Base-by-base conservation (phyloP, 1,140 invertebrate species). In the Galleria mellonella region DNA sequence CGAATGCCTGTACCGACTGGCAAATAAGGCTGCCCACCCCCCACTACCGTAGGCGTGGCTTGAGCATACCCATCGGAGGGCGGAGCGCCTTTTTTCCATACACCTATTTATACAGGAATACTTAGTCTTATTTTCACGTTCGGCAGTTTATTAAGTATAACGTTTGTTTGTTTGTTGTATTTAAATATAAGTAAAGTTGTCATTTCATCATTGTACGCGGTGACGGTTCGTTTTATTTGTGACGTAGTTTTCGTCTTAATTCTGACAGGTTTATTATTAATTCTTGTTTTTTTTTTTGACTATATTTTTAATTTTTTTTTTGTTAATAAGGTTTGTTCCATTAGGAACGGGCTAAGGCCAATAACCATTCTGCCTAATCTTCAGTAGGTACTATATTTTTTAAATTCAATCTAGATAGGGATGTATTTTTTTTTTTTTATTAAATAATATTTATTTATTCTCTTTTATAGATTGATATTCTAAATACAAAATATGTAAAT, bases 81-180 rank as follows among this genome's bases (percentile, higher is more conserved):
- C 62, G 70, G 62, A 32, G 57, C 51, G n/a, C 4, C 13, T 36
- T 64, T 70, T 71, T 74, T 60, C 58, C 48, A 49, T 55, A 60
- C 51, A 35, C 66, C 68, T 72, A 72, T 66, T 23, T 23, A 23
- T 23, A 23, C 17, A 23, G 17, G 6, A 23, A 23, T 69, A 67
- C 59, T 17, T 37, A 37, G 35, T 37, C 17, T 66, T 67, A 67
- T 65, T 77, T 62, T 73, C 65, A 23, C 49, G 44, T 43, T 45
- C 40, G 54, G 17, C 17, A 23, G 56, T 71, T 75, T 78, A 75
- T 73, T 72, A n/a, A n/a, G n/a, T n/a, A 72, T 72, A 73, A 64
- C 74, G 72, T 75, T 61, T 60, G 53, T 62, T 61, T 67, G 62
- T 65, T 63, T 38, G 44, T 63, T 39, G 44, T 15, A 60, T 69